Evolutionary conservation across 2,797 vertebrate species (phyloP), one percentile per base, ranked within the genome.

Genomic region (Sebastes minor): DNA sequence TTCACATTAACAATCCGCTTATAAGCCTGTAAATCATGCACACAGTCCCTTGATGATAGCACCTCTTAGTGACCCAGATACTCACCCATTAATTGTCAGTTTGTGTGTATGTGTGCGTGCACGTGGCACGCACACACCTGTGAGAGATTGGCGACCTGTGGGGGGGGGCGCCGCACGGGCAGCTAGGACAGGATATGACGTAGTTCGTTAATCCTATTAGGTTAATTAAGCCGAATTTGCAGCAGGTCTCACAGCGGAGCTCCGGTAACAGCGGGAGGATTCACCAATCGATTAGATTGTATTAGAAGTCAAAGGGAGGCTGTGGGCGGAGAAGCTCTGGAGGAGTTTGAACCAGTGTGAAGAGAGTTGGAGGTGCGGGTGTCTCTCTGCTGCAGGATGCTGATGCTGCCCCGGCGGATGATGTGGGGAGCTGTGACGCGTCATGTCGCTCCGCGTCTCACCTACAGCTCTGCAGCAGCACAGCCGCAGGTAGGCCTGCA

Each of bases 341-440:
- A 5, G n/a, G 12, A 4, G n/a, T 8, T 2, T 8, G 8, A 60
- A 46, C 0, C 8, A 4, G 27, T 10, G 5, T 56, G 27, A 14
- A 60, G 71, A 6, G 30, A 62, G 32, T 23, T 27, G 59, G 32
- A 20, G 67, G 53, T 52, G 57, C 28, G 23, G n/a, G n/a, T 12
- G 35, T 38, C 35, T 38, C 70, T 76, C 67, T 76, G 57, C 46
- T 55, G 75, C 81, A 89, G 78, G 79, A 93, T 94, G 93, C 80
- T 92, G 65, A 93, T 93, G 93, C 80, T 92, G 65, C 66, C 84
- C 8, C 56, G 71, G 35, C 82, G 83, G 72, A 61, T 85, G 64
- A 56, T 88, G 71, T 60, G 86, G 66, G 62, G 72, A 22, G 87
- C 75, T 1, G 72, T 61, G 49, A 27, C 11, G 30, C 76, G 81